Base-by-base conservation (phyloP, 64 coral and sea anemone genomes). In the Montipora efflorescens region DNA sequence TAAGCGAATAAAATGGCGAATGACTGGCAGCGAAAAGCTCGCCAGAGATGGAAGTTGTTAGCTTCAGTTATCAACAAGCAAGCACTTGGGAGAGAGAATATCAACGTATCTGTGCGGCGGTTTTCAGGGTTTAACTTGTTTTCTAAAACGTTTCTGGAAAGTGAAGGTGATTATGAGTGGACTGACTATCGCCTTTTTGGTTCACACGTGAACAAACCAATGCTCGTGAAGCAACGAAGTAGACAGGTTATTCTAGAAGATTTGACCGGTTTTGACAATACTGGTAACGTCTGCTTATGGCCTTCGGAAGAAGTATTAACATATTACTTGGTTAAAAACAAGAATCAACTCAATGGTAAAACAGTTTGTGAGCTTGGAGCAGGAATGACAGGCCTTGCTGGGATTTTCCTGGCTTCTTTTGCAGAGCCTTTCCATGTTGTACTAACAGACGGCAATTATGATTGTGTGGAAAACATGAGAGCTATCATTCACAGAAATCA, bases 281-380 rank as follows among this genome's bases (percentile, higher is more conserved):
- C 97, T 75, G 97, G 97, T 12, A 99, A 99, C 61, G 96, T 99
- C 11, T 99, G 97, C 92, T 84, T 99, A 79, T 99, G 97, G 97
- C 97, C 97, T 76, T 93, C 97, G 67, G 95, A 99, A 72, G 97
- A 99, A 87, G 89, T 99, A 19, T 48, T 99, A 6, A 89, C 95
- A 58, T 99, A 96, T 78, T 79, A 96, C 47, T 47, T 96, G 61
- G 73, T 96, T 45, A 94, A 99, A 59, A 48, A 94, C 82, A 77
- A 57, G 22, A 22, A 79, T 20, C 74, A 87, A 57, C 88, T 96
- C 46, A 75, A 84, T 48, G 88, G 91, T 7, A 93, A 98, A 81
- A 77, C 73, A 71, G 91, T 98, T 73, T 98, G 97, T 90, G 97
- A 99, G 91, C 92, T 99, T 92, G 97, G 97, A 23, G 97, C 94